These are phyloP conservation scores for Enteromius afrohamiltoni DNA, from an alignment of 2,797 vertebrate species.

Conservation along the genomic window DNA sequence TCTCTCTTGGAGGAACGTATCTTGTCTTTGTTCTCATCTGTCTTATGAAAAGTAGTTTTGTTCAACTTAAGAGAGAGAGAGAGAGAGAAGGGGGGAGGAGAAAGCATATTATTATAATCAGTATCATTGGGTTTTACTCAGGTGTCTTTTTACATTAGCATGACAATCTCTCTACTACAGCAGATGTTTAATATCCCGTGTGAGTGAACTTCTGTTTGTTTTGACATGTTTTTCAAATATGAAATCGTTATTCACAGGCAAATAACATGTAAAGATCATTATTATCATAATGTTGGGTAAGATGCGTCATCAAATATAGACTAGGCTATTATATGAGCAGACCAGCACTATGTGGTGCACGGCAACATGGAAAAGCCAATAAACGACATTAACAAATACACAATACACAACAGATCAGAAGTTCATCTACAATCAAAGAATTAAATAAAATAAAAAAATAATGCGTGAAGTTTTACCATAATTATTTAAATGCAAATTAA, in stretches of 20 bases:
- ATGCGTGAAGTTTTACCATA: background rate
- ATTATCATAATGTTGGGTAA: background rate
- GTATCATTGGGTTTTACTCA: background rate
- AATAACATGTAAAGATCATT: constrained; percentile 4
- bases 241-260: constrained; percentile 21
- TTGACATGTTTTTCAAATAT: constrained; percentile 2
- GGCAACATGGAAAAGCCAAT: constrained; percentile 7
- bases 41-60: constrained; percentile 84
- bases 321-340: background rate
- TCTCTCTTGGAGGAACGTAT: constrained; percentile 80
- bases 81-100: background rate
- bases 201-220: constrained; percentile 20
- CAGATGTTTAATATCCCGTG: constrained; percentile 5
- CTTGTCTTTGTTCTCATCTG: constrained; percentile 90
- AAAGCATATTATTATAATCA: background rate
- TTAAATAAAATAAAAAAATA: too few species aligned
- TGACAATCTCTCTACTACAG: background rate
- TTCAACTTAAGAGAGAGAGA: constrained; percentile 75
- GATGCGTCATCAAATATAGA: background rate
- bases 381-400: background rate
- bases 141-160: constrained; percentile 24
- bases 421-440: background rate
- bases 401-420: constrained; percentile 3
- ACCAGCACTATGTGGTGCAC: constrained; percentile 38
- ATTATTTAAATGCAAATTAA: background rate